Base-by-base conservation (phyloP, 2,888 invertebrate genomes). In the Formica aserva region DNA sequence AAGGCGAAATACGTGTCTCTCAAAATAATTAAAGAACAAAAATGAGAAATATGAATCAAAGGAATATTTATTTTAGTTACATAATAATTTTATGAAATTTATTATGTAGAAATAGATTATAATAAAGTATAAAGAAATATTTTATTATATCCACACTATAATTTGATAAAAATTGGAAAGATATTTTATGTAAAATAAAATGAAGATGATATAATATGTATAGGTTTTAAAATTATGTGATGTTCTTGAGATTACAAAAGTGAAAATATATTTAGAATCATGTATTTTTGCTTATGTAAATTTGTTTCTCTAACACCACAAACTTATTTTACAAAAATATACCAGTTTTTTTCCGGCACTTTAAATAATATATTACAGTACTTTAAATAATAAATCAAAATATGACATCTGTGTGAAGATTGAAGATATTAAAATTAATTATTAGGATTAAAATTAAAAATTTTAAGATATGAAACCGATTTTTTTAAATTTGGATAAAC, bases 1-100 rank as follows among this genome's bases (percentile, higher is more conserved):
- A 83, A 71, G 22, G n/a, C n/a, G 62, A 62, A 71, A 80, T 26
- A 66, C 48, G 8, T 22, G n/a, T 32, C 62, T 69, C 45, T 60
- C 8, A 35, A 26, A 32, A n/a, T 41, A 77, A 60, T 57, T 57
- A 13, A 15, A 60, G 2, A 13, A n/a, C 15, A 65, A 35, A 29
- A 8, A 35, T 9, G 5, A 48, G 22, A 45, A n/a, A 71, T 3
- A 26, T 32, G 3, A 48, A 41, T 38, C 3, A 48, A 62, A 62
- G 9, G 0, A 0, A 2, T 52, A 0, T 15, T 62, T 32, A 13
- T 15, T 18, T 57, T 32, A 48, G 32, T 29, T 62, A 41, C 2
- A 0, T 26, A 22, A 48, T 35, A 60, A 41, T 74, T 74, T 41
- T 18, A 41, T 62, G 13, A 60, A 74, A 62, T 38, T 72, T 55